These are phyloP conservation scores for Verasper variegatus DNA, from an alignment of 2,113 vertebrate species.

Conservation along the genomic window DNA sequence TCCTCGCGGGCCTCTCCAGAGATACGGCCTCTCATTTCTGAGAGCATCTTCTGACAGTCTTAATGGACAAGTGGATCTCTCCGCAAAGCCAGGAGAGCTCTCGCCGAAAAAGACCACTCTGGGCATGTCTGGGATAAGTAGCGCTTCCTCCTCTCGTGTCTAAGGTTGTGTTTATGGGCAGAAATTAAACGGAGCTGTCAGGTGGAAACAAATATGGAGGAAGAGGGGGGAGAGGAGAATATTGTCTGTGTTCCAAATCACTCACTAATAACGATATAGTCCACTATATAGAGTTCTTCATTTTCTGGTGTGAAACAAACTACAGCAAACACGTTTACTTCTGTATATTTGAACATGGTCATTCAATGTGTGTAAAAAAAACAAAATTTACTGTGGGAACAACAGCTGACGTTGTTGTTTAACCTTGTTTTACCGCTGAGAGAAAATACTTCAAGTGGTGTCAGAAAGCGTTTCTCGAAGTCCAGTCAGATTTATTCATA, in stretches of 20 bases:
- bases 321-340: no score
- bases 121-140: constrained; percentile 66
- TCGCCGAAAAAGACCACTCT: constrained; percentile 72
- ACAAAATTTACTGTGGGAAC: no score
- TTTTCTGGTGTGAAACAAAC: not conserved
- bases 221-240: not conserved
- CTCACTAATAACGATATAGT: no score
- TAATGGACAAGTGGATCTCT: constrained; percentile 78
- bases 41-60: constrained; percentile 74
- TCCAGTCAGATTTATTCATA: no score
- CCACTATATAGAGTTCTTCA: no score
- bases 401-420: no score
- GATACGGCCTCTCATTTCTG: constrained; percentile 63
- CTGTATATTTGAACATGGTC: no score
- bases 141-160: constrained; percentile 29
- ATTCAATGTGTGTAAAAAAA: no score
- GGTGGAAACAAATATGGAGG: not conserved
- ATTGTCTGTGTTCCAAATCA: no score
- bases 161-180: constrained; percentile 55
- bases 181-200: constrained; percentile 42
- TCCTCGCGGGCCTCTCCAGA: constrained; percentile 62
- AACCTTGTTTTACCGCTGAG: no score
- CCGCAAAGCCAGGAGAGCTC: constrained; percentile 58
- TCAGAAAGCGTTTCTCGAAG: no score
- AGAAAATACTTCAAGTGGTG: no score